Evolutionary conservation across 1,140 invertebrate species (phyloP).

Genomic region (Meloidogyne exigua): DNA sequence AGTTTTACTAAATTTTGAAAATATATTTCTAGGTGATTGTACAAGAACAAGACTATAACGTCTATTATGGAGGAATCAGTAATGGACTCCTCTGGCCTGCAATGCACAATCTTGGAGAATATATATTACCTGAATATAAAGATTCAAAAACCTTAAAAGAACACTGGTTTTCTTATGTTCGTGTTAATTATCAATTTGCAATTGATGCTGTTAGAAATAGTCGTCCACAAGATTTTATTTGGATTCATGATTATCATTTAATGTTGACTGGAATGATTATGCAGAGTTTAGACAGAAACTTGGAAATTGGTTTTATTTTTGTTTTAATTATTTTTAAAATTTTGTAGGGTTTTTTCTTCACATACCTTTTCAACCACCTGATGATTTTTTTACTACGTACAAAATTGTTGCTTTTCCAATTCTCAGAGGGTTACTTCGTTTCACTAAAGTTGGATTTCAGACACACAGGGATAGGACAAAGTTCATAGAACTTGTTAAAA

Average conservation of each 20-base stretch:
- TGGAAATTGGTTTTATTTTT: slow-evolving; percentile 61
- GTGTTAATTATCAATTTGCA: slow-evolving; percentile 63
- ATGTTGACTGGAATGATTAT: slow-evolving; percentile 63
- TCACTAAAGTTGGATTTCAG: slow-evolving; percentile 63
- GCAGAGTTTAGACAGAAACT: slow-evolving; percentile 59
- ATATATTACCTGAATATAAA: slow-evolving; percentile 62
- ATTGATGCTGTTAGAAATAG: slow-evolving; percentile 62
- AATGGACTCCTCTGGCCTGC: slow-evolving; percentile 63
- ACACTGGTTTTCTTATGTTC: slow-evolving; percentile 61
- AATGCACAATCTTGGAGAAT: slow-evolving; percentile 62
- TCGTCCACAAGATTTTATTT: slow-evolving; percentile 63
- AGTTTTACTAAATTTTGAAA: not conserved
- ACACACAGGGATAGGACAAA: slow-evolving; percentile 59
- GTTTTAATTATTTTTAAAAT: not conserved
- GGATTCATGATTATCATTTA: slow-evolving; percentile 63
- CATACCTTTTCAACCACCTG: slow-evolving; percentile 49
- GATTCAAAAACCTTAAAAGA: slow-evolving; percentile 48
- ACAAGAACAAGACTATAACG: slow-evolving; percentile 60
- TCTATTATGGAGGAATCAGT: slow-evolving; percentile 62
- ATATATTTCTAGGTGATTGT: slow-evolving; percentile 44
- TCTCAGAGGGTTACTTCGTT: slow-evolving; percentile 56
- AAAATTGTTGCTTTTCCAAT: slow-evolving; percentile 53
- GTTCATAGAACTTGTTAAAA: slow-evolving; percentile 55
- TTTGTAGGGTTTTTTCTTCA: not conserved
- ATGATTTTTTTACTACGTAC: slow-evolving; percentile 61